Conservation (phyloP, 1,140 invertebrate genomes). For the Panagrolaimus sp. region DNA sequence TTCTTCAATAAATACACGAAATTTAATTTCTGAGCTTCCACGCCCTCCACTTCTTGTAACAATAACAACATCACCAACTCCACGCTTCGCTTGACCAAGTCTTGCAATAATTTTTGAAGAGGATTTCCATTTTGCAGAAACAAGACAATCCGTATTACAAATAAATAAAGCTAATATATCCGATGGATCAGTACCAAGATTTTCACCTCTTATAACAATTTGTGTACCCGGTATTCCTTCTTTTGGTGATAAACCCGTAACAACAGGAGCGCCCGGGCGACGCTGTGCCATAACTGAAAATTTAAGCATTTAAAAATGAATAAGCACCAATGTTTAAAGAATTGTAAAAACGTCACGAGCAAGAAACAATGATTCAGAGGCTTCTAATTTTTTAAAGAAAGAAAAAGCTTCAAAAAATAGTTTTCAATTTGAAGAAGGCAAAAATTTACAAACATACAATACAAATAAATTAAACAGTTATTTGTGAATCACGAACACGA, state of each 20-base stretch:
- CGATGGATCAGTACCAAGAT: slow-evolving; percentile 74
- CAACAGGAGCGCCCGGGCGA: slow-evolving; percentile 62
- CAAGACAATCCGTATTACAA: slow-evolving; percentile 85
- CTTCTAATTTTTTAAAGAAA: no score
- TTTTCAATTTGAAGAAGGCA: no score
- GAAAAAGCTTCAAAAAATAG: no score
- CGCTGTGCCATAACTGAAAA: background rate
- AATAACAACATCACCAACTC: slow-evolving; percentile 84
- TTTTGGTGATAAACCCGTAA: slow-evolving; percentile 93
- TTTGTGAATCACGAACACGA: no score
- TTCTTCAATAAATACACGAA: slow-evolving; percentile 67
- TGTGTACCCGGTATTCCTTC: slow-evolving; percentile 90
- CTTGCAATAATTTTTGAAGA: slow-evolving; percentile 91
- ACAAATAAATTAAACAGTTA: no score
- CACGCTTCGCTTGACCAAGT: slow-evolving; percentile 82
- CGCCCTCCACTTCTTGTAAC: slow-evolving; percentile 80
- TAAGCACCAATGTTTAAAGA: no score
- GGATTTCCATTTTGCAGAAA: slow-evolving; percentile 95
- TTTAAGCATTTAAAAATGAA: no score
- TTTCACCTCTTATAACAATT: slow-evolving; percentile 89
- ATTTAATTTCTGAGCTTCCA: slow-evolving; percentile 89
- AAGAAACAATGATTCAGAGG: no score
- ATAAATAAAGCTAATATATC: slow-evolving; percentile 87
- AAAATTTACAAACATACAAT: no score
- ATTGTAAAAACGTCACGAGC: no score